Evolutionary conservation across 2,888 invertebrate species (phyloP).

Genomic region (Barypeithes pellucidus): DNA sequence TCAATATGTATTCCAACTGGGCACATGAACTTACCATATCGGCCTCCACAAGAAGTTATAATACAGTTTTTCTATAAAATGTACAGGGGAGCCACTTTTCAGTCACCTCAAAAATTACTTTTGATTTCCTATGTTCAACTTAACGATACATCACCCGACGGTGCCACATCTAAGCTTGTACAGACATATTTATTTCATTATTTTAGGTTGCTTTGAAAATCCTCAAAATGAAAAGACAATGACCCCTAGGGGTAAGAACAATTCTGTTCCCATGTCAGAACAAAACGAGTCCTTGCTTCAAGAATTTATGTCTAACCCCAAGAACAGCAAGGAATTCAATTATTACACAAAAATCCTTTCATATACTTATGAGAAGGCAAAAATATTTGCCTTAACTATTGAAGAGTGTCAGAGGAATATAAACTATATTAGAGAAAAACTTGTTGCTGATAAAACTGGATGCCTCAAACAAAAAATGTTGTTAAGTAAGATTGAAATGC

Average conservation of each 20-base stretch:
- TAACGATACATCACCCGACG: too few species aligned
- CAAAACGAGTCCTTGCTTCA: neutral
- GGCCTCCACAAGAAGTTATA: too few species aligned
- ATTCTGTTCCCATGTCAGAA: neutral
- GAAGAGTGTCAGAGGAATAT: conserved; percentile 65
- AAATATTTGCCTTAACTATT: conserved; percentile 59
- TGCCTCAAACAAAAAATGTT: neutral
- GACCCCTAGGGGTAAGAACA: neutral
- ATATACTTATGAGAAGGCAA: conserved; percentile 62
- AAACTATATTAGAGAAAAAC: conserved; percentile 58
- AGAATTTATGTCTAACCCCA: conserved; percentile 14
- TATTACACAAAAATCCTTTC: conserved; percentile 58
- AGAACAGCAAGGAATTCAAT: conserved; percentile 29
- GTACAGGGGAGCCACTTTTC: too few species aligned
- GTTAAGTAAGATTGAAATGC: neutral
- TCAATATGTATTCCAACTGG: too few species aligned
- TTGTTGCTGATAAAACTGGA: conserved; percentile 51
- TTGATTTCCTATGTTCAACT: too few species aligned
- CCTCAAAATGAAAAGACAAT: neutral
- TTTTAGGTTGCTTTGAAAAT: neutral
- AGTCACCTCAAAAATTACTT: too few species aligned
- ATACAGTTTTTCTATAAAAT: too few species aligned
- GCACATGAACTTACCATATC: too few species aligned
- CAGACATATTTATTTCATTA: neutral
- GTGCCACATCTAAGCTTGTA: too few species aligned